Evolutionary conservation across 2,797 vertebrate species (phyloP).

Genomic region (Muraenolepis orangiensis): DNA sequence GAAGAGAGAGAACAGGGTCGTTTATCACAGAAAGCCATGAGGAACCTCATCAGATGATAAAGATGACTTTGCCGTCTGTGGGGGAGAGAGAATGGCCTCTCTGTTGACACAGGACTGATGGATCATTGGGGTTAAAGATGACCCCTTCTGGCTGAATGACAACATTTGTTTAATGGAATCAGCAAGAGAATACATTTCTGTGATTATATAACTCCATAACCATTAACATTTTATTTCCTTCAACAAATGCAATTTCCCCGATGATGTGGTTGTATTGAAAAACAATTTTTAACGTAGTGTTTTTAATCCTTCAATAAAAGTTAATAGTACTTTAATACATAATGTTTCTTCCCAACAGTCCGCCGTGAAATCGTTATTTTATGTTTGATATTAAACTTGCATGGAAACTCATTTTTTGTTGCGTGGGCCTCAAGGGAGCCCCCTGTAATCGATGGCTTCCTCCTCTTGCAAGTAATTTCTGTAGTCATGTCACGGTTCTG

Average conservation of each 20-base stretch:
- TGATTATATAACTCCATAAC: background rate
- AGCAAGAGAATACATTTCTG: background rate
- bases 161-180: background rate
- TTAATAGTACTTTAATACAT: too few species aligned
- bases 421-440: background rate
- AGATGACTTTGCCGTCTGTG: background rate
- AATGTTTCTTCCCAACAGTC: too few species aligned
- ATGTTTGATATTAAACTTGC: background rate
- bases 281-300: too few species aligned
- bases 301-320: too few species aligned
- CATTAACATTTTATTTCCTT: too few species aligned
- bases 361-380: background rate
- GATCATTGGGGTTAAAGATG: background rate
- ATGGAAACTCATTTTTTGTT: too few species aligned
- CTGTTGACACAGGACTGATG: background rate
- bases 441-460: background rate
- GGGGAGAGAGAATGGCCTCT: background rate
- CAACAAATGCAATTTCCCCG: too few species aligned
- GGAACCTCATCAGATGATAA: background rate
- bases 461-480: too few species aligned
- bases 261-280: background rate
- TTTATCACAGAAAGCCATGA: background rate
- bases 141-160: background rate
- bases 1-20: background rate
- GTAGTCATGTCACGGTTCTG: too few species aligned